Base-by-base conservation (phyloP, 2,113 vertebrate species). In the Eudorcas thomsonii region DNA sequence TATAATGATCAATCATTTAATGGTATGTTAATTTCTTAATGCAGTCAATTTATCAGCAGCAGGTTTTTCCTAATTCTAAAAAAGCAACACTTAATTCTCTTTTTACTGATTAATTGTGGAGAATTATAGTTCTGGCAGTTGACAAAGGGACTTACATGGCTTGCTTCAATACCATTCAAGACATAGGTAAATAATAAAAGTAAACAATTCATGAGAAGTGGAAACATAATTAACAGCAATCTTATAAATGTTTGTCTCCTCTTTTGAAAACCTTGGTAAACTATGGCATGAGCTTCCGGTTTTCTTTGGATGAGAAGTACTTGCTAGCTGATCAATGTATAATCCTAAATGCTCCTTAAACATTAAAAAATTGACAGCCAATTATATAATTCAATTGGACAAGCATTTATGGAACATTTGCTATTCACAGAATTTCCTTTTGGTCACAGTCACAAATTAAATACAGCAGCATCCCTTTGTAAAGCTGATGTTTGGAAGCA, bases 21-120 rank as follows among this genome's bases (percentile, higher is more conserved):
- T 97, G 92, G 84, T 98, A 97, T 98, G 97, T 98, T 98, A 98
- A 98, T 98, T 98, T 98, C 86, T 89, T 98, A 96, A 98, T 98
- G 97, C 21, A 93, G 96, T 98, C 85, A 92, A 94, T 98, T 98
- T 97, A 97, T 98, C 97, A 98, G 88, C 94, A 52, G 57, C 96
- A 98, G 91, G 78, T 98, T 98, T 98, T 97, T 96, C 28, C 64
- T 96, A 95, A 97, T 97, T 98, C 97, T 98, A 97, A 98, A 97
- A 96, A 98, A 96, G 97, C 92, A 97, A 94, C 25, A n/a, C 50
- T 97, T 96, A 98, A 96, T 98, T 98, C 95, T 98, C 81, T 97
- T 98, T 98, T 98, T 96, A 96, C 91, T 97, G 97, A 96, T 97
- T 96, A 98, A 98, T 98, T 98, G 85, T 96, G 59, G 94, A 96